Percentiles rank a stretch among this genome's conserved stretches.
Conservation (phyloP, 2,797 vertebrate genomes). For the Simalia tracyae region DNA sequence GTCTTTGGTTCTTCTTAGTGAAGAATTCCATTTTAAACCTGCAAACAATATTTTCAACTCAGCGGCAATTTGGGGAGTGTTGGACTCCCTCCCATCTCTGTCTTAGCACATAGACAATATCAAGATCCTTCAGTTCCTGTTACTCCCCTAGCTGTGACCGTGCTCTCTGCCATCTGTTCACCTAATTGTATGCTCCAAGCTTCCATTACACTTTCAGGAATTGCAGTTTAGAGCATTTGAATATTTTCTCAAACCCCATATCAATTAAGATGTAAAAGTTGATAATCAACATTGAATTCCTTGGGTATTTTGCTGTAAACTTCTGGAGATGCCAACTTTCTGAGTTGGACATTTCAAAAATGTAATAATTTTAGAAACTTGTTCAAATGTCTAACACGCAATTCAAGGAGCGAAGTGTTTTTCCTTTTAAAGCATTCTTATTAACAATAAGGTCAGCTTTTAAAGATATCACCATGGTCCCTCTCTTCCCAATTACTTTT, state of each 20-base stretch:
- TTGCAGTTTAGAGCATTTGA: not conserved
- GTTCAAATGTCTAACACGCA: not conserved
- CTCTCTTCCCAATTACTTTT: not conserved
- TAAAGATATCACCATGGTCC: not conserved
- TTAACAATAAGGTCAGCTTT: conserved; percentile 14
- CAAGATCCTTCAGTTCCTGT: not conserved
- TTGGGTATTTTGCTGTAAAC: fast-evolving
- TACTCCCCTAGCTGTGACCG: not conserved
- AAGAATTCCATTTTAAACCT: not conserved
- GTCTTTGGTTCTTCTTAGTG: not conserved
- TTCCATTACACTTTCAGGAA: not conserved
- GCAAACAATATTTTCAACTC: not conserved
- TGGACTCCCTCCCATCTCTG: not conserved
- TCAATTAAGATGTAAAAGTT: not conserved
- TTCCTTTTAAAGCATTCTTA: not conserved
- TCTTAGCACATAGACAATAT: not conserved
- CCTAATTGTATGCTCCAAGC: not conserved
- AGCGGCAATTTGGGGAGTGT: not conserved
- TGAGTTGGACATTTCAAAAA: not conserved
- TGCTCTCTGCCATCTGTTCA: not conserved
- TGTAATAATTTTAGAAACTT: not conserved
- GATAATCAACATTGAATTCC: not conserved
- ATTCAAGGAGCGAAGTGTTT: not conserved
- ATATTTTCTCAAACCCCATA: not conserved
- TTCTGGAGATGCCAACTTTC: not conserved